Evolutionary conservation across 2,888 invertebrate genomes (phyloP).

Genomic region (Pyrochroa serraticornis): DNA sequence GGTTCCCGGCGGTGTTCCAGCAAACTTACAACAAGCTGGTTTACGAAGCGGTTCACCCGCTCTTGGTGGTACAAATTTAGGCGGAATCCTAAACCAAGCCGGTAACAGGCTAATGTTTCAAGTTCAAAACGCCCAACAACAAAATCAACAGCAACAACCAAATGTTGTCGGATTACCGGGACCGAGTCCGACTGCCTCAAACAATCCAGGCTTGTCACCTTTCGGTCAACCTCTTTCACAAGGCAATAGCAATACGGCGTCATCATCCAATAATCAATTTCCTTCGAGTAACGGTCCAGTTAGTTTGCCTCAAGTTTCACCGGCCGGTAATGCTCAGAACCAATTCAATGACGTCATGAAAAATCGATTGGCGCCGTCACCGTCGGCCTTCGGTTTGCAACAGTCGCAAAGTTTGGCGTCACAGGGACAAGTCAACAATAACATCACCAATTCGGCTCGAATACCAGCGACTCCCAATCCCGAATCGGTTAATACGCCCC

Average conservation of each 20-base stretch:
- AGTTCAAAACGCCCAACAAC: constrained; percentile 51
- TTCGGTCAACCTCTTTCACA: constrained; percentile 67
- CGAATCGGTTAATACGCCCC: constrained; percentile 61
- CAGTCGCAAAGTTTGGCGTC: constrained; percentile 47
- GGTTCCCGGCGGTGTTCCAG: constrained; percentile 26
- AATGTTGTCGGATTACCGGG: constrained; percentile 77
- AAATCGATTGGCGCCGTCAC: constrained; percentile 60
- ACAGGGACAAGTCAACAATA: constrained; percentile 58
- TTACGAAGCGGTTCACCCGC: constrained; percentile 75
- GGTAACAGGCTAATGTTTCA: constrained; percentile 52
- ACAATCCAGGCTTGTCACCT: constrained; percentile 69
- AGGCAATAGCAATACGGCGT: constrained; percentile 43
- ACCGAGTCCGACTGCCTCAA: constrained; percentile 75
- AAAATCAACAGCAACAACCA: constrained; percentile 60
- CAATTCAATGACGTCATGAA: constrained; percentile 68
- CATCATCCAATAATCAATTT: constrained; percentile 53
- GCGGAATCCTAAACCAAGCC: constrained; percentile 45
- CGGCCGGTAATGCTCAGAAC: constrained; percentile 58
- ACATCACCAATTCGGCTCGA: constrained; percentile 47
- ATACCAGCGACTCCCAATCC: constrained; percentile 53
- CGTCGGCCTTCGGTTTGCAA: constrained; percentile 52
- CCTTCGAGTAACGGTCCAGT: constrained; percentile 55
- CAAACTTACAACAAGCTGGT: constrained; percentile 44
- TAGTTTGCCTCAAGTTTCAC: constrained; percentile 53
- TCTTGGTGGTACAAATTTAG: constrained; percentile 53